Conservation (phyloP, 2,888 invertebrate species). For the Tuta absoluta region DNA sequence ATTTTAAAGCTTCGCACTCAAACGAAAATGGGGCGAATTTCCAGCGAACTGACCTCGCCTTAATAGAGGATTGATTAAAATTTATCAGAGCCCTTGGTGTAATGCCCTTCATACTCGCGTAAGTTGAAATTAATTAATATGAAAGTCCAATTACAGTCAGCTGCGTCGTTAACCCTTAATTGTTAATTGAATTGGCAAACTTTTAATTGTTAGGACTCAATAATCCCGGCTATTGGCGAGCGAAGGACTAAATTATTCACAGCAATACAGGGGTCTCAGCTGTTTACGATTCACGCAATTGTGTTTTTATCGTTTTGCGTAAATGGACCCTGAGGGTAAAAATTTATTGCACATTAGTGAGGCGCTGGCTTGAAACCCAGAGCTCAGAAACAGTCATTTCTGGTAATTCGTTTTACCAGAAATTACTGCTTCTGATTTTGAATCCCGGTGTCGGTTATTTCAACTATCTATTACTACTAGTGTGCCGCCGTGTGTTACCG, state of each 20-base stretch:
- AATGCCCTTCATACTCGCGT: slow-evolving; percentile 44
- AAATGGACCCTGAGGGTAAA: neutral
- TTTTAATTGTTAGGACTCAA: slow-evolving; percentile 65
- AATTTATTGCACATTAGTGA: too few species aligned
- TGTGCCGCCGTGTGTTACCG: too few species aligned
- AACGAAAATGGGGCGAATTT: slow-evolving; percentile 11
- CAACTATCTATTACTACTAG: too few species aligned
- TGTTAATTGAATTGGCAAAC: slow-evolving; percentile 61
- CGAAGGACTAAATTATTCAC: slow-evolving; percentile 63
- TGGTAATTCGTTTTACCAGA: too few species aligned
- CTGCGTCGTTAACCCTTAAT: slow-evolving; percentile 59
- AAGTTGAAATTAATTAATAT: slow-evolving; percentile 55
- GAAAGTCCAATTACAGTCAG: slow-evolving; percentile 55
- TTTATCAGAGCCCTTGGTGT: slow-evolving; percentile 31
- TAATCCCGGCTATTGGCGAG: slow-evolving; percentile 55
- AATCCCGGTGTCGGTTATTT: too few species aligned
- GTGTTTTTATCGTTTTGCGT: slow-evolving; percentile 1
- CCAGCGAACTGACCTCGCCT: slow-evolving; percentile 11
- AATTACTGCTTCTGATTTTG: too few species aligned
- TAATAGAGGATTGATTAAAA: slow-evolving; percentile 34
- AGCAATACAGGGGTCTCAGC: slow-evolving; percentile 50
- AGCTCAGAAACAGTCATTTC: too few species aligned
- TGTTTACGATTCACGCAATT: slow-evolving; percentile 39
- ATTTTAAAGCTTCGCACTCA: neutral
- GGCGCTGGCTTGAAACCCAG: too few species aligned